A percentile compares a stretch with the other conserved stretches of the same genome.
These are phyloP conservation scores for Poecilia wingei DNA, from an alignment of 2,797 vertebrate species.

Conservation along the genomic window DNA sequence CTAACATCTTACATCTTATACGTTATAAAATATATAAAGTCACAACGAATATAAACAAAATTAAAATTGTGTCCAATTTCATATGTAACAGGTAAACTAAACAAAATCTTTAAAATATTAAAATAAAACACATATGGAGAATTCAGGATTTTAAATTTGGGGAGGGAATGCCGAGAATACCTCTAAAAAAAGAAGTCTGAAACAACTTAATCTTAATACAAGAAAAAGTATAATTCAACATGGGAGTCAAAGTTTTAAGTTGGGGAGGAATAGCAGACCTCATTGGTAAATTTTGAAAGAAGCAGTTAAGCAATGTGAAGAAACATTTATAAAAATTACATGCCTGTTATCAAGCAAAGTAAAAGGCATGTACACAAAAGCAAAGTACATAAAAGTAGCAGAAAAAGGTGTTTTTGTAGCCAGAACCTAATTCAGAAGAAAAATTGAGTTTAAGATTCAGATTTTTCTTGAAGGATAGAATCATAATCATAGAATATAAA, in stretches of 20 bases:
- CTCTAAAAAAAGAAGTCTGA: background rate
- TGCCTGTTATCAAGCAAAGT: background rate
- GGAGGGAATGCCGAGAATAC: background rate
- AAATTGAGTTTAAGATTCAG: background rate
- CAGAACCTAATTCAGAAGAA: background rate
- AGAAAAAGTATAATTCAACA: background rate
- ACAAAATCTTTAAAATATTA: background rate
- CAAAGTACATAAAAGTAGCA: background rate
- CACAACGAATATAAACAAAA: background rate
- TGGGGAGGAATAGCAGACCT: background rate
- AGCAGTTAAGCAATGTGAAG: background rate
- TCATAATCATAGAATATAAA: background rate
- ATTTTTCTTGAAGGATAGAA: background rate
- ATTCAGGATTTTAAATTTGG: background rate
- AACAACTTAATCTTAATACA: background rate
- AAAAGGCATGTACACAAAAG: too few relatives aligned
- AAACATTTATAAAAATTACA: background rate
- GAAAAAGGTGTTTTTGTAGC: background rate
- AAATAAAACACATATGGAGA: background rate
- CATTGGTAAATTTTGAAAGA: background rate
- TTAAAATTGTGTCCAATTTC: background rate
- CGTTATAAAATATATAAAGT: background rate
- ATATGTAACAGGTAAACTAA: background rate
- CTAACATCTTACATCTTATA: background rate
- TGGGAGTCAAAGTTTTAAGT: background rate